Base-by-base conservation (phyloP, 2,888 invertebrate genomes). In the Synergus gifuensis region DNA sequence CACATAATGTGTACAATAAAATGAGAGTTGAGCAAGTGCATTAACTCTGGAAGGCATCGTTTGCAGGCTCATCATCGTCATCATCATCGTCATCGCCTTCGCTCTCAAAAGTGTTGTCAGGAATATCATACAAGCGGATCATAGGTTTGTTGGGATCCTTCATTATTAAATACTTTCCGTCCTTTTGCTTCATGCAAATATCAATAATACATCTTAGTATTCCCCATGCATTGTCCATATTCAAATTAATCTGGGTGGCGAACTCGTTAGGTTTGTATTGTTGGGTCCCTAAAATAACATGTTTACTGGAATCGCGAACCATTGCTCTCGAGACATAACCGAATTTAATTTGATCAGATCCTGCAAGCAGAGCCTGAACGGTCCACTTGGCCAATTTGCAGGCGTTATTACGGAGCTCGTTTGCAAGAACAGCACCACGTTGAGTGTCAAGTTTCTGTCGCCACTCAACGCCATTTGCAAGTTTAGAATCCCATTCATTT, bases 221-320 rank as follows among this genome's bases (percentile, higher is more conserved):
- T 84, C 98, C 99, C 99, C 99, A 99, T 3, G 98, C 98, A 93
- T 99, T 99, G 93, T 99, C 99, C 98, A 99, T 98, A 91, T 98
- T 99, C 89, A 99, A 93, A 93, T 98, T 99, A 91, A 99, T 99
- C 93, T 99, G 99, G 11, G 97, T 98, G 14, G 99, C 99, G 93
- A 99, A 99, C 93, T 99, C 99, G 90, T 96, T 96, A 14, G 99
- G 99, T 92, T 98, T 98, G 93, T 98, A 99, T 93, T 99, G 99
- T 92, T 99, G 99, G 44, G 98, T 98, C 84, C 98, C 99, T 85
- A 99, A 94, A 88, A 99, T 98, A 69, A 98, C 98, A 93, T 99
- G 99, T 81, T 98, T 98, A 83, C 98, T 96, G 84, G 98, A 98
- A 93, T 99, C 99, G 58, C 98, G 95, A 11, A 98, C 96, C 91